These are phyloP conservation scores for Meloidogyne exigua DNA, from an alignment of 1,140 invertebrate species.

Conservation along the genomic window DNA sequence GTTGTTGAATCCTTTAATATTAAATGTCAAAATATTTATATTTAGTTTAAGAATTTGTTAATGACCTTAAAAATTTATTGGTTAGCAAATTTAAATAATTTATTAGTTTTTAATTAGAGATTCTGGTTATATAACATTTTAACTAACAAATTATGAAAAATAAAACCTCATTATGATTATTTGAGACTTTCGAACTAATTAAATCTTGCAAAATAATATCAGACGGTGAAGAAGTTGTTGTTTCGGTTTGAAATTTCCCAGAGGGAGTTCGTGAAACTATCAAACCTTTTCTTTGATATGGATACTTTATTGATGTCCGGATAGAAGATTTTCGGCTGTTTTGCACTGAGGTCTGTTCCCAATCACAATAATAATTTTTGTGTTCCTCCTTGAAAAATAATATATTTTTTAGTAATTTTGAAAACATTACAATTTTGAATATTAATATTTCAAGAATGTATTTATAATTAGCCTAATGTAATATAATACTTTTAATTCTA, in stretches of 20 bases:
- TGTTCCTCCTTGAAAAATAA: neutral
- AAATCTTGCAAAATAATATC: neutral
- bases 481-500: too few species aligned
- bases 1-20: neutral
- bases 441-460: too few species aligned
- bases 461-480: too few species aligned
- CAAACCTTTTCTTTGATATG: neutral
- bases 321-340: neutral
- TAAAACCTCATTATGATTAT: neutral
- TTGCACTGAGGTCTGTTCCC: neutral
- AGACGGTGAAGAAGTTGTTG: neutral
- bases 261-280: neutral
- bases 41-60: too few species aligned
- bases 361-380: neutral
- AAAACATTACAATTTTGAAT: too few species aligned
- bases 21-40: neutral
- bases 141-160: too few species aligned
- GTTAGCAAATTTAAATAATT: too few species aligned
- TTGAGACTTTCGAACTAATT: neutral
- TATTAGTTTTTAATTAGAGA: too few species aligned
- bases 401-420: too few species aligned
- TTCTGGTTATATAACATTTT: too few species aligned
- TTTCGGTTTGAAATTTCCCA: neutral
- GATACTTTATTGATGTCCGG: neutral
- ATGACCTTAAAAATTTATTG: too few species aligned